Conservation (phyloP, 2,797 vertebrate genomes). For the Numenius phaeopus region DNA sequence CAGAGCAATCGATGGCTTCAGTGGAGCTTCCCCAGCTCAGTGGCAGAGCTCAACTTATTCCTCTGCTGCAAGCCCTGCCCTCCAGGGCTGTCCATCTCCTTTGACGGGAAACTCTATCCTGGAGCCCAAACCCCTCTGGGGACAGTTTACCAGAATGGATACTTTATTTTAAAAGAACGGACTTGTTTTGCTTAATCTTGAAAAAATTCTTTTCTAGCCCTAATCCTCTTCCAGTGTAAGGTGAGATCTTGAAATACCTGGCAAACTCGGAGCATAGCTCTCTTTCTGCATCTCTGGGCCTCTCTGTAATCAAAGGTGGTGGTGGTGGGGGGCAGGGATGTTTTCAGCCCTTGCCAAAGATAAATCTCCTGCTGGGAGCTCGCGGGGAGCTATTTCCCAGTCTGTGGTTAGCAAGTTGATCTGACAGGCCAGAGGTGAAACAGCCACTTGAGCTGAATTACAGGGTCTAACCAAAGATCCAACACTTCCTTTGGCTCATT, state of each 20-base stretch:
- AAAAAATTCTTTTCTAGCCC: slow-evolving; percentile 51
- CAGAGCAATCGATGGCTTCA: neutral
- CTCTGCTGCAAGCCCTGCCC: neutral
- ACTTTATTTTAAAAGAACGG: slow-evolving; percentile 21
- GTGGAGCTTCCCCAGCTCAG: neutral
- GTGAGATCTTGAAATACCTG: slow-evolving; percentile 57
- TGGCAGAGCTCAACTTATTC: neutral
- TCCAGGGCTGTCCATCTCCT: neutral
- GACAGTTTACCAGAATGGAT: slow-evolving; percentile 28
- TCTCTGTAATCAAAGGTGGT: slow-evolving; percentile 8
- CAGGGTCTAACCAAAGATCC: slow-evolving; percentile 50
- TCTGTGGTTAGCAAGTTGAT: slow-evolving; percentile 50
- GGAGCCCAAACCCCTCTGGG: slow-evolving; percentile 37
- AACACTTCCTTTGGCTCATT: slow-evolving; percentile 38
- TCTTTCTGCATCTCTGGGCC: slow-evolving; percentile 9
- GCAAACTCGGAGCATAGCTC: neutral
- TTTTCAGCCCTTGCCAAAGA: slow-evolving; percentile 25
- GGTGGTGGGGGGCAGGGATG: neutral
- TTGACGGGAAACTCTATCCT: slow-evolving; percentile 29
- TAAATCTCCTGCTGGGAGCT: slow-evolving; percentile 35
- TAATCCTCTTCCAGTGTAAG: slow-evolving; percentile 63
- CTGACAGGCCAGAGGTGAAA: slow-evolving; percentile 51
- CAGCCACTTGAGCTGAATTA: slow-evolving; percentile 48
- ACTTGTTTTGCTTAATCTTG: slow-evolving; percentile 57
- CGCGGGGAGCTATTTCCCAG: slow-evolving; percentile 17